Percentiles rank a stretch among this genome's conserved stretches.
phyloP scores from a whole-genome alignment of 1,140 invertebrate species.

The Drosophila funebris region DNA sequence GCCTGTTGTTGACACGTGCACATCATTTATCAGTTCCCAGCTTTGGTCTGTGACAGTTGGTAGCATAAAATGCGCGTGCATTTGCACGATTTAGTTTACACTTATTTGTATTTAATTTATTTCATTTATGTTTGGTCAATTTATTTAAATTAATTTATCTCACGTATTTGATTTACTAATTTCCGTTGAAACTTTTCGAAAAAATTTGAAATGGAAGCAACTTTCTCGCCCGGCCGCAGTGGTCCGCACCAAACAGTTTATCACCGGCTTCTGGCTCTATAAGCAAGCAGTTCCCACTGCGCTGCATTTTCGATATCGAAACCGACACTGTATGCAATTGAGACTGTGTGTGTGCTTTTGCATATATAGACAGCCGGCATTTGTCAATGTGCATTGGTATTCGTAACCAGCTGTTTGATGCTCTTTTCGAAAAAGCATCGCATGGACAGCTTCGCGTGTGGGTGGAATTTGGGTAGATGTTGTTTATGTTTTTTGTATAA shows the following conservation, averaged over 20 bases:
- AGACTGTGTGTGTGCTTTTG: not conserved
- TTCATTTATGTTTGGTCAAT: not conserved
- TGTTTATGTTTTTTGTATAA: constrained; percentile 50
- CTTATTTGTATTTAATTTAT: constrained; percentile 2
- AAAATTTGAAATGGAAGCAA: not conserved
- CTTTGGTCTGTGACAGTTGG: constrained; percentile 33
- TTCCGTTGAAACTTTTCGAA: not conserved
- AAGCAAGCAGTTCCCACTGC: not conserved
- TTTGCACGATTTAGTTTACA: not conserved
- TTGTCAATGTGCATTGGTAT: constrained; percentile 30
- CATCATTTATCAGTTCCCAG: constrained; percentile 62
- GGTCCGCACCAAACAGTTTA: constrained; percentile 56
- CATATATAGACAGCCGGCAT: constrained; percentile 51
- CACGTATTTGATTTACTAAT: not conserved
- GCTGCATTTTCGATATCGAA: constrained; percentile 59
- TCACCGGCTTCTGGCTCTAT: constrained; percentile 59
- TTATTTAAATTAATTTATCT: constrained; percentile 13
- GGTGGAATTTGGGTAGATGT: constrained; percentile 4
- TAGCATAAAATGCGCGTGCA: not conserved
- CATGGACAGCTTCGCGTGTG: constrained; percentile 32
- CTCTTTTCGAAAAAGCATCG: constrained; percentile 42
- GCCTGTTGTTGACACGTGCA: constrained; percentile 12
- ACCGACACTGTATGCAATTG: not conserved
- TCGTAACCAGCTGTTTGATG: constrained; percentile 42
- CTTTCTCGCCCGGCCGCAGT: constrained; percentile 22